A percentile compares a stretch with the other conserved stretches of the same genome.
Conservation (phyloP, 2,888 invertebrate genomes). For the Chalcis sispes region DNA sequence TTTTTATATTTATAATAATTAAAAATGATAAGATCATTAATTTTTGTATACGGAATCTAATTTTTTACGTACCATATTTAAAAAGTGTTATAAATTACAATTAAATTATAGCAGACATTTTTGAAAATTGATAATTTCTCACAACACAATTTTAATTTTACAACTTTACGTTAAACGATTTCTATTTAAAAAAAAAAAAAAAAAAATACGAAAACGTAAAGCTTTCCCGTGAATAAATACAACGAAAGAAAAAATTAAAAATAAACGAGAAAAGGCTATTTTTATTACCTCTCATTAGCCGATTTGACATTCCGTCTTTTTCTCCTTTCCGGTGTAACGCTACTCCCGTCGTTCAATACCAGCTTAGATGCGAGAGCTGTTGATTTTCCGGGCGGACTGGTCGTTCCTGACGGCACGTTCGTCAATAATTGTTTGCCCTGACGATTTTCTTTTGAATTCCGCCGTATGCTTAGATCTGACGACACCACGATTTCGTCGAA, state of each 20-base stretch:
- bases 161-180: no score
- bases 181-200: not conserved
- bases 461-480: constrained; percentile 71
- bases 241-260: no score
- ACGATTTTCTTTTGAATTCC: constrained; percentile 74
- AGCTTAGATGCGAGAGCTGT: constrained; percentile 69
- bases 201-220: no score
- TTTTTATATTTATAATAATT: no score
- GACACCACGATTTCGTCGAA: constrained; percentile 77
- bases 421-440: constrained; percentile 72
- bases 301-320: constrained; percentile 66
- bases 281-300: constrained; percentile 46
- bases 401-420: constrained; percentile 71
- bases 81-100: no score
- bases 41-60: no score
- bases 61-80: no score
- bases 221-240: no score
- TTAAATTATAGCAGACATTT: no score
- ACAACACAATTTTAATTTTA: not conserved
- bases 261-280: no score
- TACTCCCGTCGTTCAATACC: constrained; percentile 69
- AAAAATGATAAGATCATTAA: no score
- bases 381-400: constrained; percentile 68
- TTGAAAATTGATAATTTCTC: no score
- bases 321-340: constrained; percentile 66